Evolutionary conservation across 1,140 invertebrate species (phyloP).

Genomic region (Limonius californicus): DNA sequence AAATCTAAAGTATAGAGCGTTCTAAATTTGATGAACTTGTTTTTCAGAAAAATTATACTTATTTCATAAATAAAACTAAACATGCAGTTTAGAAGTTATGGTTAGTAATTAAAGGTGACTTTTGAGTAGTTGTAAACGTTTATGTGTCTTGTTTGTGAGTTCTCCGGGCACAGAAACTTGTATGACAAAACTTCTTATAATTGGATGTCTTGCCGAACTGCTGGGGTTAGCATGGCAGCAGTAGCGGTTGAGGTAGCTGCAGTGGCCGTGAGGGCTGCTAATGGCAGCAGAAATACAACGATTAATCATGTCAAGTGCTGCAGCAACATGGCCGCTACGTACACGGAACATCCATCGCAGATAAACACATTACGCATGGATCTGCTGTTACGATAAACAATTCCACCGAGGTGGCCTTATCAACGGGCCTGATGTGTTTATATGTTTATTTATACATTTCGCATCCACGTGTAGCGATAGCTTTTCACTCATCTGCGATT

Average conservation of each 20-base stretch:
- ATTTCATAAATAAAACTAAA: too few relatives aligned
- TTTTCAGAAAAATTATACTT: too few relatives aligned
- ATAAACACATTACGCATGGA: constrained; percentile 46
- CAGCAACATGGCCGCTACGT: constrained; percentile 44
- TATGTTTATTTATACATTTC: constrained; percentile 9
- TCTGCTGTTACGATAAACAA: constrained; percentile 43
- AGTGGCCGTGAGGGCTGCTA: constrained; percentile 33
- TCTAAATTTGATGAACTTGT: too few relatives aligned
- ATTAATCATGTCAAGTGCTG: constrained; percentile 46
- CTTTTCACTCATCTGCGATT: not conserved
- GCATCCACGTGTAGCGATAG: constrained; percentile 3
- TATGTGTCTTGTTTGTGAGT: too few relatives aligned
- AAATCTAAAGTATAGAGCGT: too few relatives aligned
- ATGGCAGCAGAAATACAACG: constrained; percentile 44
- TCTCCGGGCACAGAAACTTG: too few relatives aligned
- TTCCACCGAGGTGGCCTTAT: constrained; percentile 40
- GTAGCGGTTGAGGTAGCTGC: constrained; percentile 7
- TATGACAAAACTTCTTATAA: not conserved
- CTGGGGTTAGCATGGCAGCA: not conserved
- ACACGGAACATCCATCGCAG: constrained; percentile 46
- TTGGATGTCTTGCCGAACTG: not conserved
- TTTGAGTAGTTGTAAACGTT: too few relatives aligned
- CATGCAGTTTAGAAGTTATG: too few relatives aligned
- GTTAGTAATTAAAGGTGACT: too few relatives aligned
- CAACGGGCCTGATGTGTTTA: constrained; percentile 15